Evolutionary conservation across 2,113 vertebrate species (phyloP), one percentile per base, ranked within the genome.

Genomic region (Oreochromis spilurus): DNA sequence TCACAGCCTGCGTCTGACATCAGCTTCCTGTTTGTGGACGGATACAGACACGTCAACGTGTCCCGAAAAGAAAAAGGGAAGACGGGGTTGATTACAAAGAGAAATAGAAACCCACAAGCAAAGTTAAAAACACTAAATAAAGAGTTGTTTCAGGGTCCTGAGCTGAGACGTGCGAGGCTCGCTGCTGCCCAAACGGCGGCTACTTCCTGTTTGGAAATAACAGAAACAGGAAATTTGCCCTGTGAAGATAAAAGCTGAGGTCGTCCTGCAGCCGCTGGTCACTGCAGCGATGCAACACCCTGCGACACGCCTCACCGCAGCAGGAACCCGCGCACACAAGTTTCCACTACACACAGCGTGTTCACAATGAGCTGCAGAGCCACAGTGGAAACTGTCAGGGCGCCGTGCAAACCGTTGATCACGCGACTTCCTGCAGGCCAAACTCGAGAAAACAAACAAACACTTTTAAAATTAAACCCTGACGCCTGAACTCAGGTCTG

Each of bases 171-270:
- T 38, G 34, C 6, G 34, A 31, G 24, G 24, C 43, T 72, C 8
- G 24, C 67, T 2, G 40, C 8, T 26, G 40, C 67, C 57, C n/a
- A 38, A 34, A 12, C 8, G 3, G 29, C 10, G 5, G 24, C 26
- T 53, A 19, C 55, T 90, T 92, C 85, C 85, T 92, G 89, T 62
- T 67, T 1, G 65, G 52, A 88, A 86, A 75, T 54, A 88, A 58
- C 3, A 79, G 55, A 88, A 86, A 65, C 54, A 89, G 91, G 93
- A 91, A 91, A 84, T 88, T 75, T 88, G 88, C 88, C 84, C 88
- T 16, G 36, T 21, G 14, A 57, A 91, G 91, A 93, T 91, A 90
- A 83, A 86, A 50, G 48, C 54, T 75, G 85, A 84, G 52, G 43
- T 52, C 6, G 34, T 13, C 53, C 19, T 79, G 79, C 9, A 19